Conservation (phyloP, 2,797 vertebrate genomes). For the Megaceryle alcyon region DNA sequence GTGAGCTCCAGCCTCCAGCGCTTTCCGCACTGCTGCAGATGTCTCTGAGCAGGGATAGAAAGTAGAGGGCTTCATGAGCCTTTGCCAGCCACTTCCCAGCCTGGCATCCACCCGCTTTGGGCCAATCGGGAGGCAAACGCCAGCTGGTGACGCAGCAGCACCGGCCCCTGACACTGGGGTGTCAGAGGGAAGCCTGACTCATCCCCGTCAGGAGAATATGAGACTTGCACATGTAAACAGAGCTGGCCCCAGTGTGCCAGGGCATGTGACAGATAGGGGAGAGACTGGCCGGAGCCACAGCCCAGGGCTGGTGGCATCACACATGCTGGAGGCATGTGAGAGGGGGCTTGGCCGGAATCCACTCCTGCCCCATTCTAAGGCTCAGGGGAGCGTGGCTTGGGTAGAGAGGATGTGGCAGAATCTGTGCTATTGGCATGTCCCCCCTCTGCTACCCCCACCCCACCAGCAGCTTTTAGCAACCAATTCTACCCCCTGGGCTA, state of each 20-base stretch:
- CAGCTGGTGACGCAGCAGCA: not conserved
- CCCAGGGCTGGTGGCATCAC: not conserved
- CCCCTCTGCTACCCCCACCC: not conserved
- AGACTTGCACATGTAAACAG: not conserved
- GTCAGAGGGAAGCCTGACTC: slow-evolving; percentile 8
- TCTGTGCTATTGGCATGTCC: accelerated
- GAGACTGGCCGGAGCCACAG: not conserved
- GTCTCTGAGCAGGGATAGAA: accelerated
- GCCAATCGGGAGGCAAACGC: not conserved
- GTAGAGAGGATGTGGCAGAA: not conserved
- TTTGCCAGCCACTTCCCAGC: not conserved
- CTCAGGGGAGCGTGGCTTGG: not conserved
- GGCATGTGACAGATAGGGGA: not conserved
- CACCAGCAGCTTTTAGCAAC: accelerated
- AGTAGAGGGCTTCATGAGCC: not conserved
- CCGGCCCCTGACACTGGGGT: not conserved
- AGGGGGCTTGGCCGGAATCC: not conserved
- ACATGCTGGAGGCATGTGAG: not conserved
- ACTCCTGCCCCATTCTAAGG: accelerated
- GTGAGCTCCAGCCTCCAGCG: not conserved
- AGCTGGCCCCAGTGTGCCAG: not conserved
- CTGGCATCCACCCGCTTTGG: not conserved
- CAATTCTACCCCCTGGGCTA: not conserved
- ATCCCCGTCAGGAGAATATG: not conserved
- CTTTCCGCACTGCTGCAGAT: not conserved